A percentile compares a stretch with the other conserved stretches of the same genome.
Evolutionary conservation across 2,888 invertebrate genomes (phyloP).

Genomic region (Pristionchus japonicus): DNA sequence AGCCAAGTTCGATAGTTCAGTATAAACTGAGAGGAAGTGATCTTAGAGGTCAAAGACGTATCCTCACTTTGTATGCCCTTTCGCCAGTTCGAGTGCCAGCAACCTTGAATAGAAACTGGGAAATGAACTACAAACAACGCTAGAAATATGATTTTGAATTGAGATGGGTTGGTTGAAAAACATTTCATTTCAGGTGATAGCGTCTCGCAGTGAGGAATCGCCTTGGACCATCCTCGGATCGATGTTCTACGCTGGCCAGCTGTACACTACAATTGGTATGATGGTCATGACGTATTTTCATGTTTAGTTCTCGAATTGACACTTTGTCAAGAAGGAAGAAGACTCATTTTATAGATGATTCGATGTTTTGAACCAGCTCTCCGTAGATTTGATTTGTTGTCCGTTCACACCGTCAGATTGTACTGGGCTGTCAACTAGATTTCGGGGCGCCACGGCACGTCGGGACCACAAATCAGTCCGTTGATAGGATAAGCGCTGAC

Average conservation of each 20-base stretch:
- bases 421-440: not conserved
- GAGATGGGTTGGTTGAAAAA: too few relatives aligned
- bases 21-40: not conserved
- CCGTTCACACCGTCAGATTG: not conserved
- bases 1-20: not conserved
- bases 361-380: not conserved
- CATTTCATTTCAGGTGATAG: constrained; percentile 66
- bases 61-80: not conserved
- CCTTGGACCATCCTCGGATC: constrained; percentile 72
- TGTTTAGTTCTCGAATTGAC: not conserved
- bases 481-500: not conserved
- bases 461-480: not conserved
- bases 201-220: constrained; percentile 62
- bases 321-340: too few relatives aligned
- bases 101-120: too few relatives aligned
- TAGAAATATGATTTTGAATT: too few relatives aligned
- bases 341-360: not conserved
- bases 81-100: too few relatives aligned
- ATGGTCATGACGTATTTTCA: not conserved
- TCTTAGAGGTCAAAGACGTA: not conserved
- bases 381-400: not conserved
- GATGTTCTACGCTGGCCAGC: constrained; percentile 73
- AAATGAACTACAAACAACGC: too few relatives aligned
- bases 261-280: constrained; percentile 73
- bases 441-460: not conserved